Evolutionary conservation across 1,140 invertebrate species (phyloP).

Genomic region (Heterodera schachtii): DNA sequence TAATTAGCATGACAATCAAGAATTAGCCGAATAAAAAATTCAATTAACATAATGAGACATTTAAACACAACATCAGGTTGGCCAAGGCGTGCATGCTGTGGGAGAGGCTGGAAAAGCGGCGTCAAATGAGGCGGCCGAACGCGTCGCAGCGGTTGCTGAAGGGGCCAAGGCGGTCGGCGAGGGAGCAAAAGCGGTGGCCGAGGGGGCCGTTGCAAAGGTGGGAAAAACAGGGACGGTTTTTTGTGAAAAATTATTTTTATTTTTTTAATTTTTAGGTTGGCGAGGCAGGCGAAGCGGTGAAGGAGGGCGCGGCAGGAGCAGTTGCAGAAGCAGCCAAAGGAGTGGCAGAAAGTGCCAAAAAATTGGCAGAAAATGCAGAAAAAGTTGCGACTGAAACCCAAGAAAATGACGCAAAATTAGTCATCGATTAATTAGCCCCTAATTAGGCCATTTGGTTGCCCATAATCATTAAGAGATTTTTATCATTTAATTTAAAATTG

Average conservation of each 20-base stretch:
- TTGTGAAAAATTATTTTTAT: background rate
- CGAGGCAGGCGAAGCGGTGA: background rate
- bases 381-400: background rate
- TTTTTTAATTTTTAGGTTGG: background rate
- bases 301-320: background rate
- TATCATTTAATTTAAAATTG: no score
- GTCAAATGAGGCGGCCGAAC: background rate
- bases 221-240: background rate
- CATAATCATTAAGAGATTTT: no score
- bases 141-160: background rate
- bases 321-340: background rate
- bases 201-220: background rate
- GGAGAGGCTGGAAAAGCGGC: background rate
- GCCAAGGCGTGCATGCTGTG: background rate
- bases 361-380: background rate
- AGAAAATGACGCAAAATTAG: background rate
- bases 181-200: background rate
- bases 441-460: no score
- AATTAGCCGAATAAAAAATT: no score
- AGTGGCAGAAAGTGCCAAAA: background rate
- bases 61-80: no score
- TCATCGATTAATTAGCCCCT: background rate
- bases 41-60: no score
- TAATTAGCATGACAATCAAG: no score
- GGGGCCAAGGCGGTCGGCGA: background rate